Base-by-base conservation (phyloP, 23 tunicate species). In the Ascidia mentula region DNA sequence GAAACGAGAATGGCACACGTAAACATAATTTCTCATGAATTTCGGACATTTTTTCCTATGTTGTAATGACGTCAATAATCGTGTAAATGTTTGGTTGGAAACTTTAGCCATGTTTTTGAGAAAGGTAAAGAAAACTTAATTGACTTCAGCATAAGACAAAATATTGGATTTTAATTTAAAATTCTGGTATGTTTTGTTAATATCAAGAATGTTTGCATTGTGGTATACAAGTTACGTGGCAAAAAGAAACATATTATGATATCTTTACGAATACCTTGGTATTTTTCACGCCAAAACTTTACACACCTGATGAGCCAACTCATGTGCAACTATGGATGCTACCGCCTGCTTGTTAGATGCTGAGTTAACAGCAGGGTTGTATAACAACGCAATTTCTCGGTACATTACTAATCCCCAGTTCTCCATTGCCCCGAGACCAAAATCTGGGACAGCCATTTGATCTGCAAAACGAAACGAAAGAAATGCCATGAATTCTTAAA, bases 321-420 rank as follows among this genome's bases (percentile, higher is more conserved):
- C 95, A 53, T 89, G 95, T 40, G 89, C 81, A 15, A 89, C 45
- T 17, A 85, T 82, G 15, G 34, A 20, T 12, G 89, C 83, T 18
- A 79, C 82, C 30, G 73, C 46, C 69, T 84, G 95, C 72, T 89
- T 85, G 78, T 81, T 84, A 18, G 28, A 74, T 17, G 69, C 80
- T n/a, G 95, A 85, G 30, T 79, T 82, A 0, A 79, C 69, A 15
- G 78, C 65, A 8, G 65, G 45, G 37, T 85, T 40, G 70, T 74
- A 89, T 24, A 89, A 40, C 72, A 89, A 45, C 15, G 71, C 60
- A n/a, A 78, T 80, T 9, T 89, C 95, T 12, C 86, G 61, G 38
- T 89, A 89, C 35, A 85, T 74, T 17, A 89, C 86, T 34, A 89
- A 45, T 0, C 95, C 95, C 95, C 95, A 89, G 69, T 89, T 89